Percentiles rank a stretch among this genome's conserved stretches.
Conservation (phyloP, 2,888 invertebrate species). For the Stegana nigrithorax region DNA sequence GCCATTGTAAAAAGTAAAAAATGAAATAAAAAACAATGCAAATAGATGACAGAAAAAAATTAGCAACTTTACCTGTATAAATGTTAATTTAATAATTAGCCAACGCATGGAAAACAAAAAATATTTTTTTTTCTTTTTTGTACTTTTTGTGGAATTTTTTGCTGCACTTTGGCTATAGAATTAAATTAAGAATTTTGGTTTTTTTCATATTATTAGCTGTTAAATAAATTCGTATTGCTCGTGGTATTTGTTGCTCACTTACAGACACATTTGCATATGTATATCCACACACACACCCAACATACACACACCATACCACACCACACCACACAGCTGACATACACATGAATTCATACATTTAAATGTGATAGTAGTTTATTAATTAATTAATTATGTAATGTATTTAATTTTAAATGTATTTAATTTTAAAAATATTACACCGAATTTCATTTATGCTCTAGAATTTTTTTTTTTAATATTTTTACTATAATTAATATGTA, state of each 20-base stretch:
- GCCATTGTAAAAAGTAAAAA: constrained; percentile 11
- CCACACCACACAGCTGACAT: constrained; percentile 11
- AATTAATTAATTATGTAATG: not conserved
- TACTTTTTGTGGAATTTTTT: not conserved
- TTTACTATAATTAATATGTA: not conserved
- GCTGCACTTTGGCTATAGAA: too few relatives aligned
- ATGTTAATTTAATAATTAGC: constrained; percentile 14
- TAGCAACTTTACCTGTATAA: constrained; percentile 1
- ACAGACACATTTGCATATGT: not conserved
- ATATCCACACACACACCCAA: constrained; percentile 21
- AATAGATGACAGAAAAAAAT: not conserved
- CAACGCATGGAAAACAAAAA: not conserved
- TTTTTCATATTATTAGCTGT: not conserved
- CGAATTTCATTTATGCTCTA: constrained; percentile 4
- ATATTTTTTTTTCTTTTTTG: not conserved
- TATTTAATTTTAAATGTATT: not conserved
- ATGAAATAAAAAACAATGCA: not conserved
- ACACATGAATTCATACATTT: constrained; percentile 39
- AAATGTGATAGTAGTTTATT: constrained; percentile 60
- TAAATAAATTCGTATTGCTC: not conserved
- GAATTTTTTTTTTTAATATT: not conserved
- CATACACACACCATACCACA: too few relatives aligned
- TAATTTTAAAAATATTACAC: constrained; percentile 6
- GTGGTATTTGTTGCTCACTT: not conserved
- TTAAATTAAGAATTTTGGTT: not conserved